Evolutionary conservation across 1,140 invertebrate species (phyloP), one percentile per base, ranked within the genome.

Genomic region (Atta cephalotes): DNA sequence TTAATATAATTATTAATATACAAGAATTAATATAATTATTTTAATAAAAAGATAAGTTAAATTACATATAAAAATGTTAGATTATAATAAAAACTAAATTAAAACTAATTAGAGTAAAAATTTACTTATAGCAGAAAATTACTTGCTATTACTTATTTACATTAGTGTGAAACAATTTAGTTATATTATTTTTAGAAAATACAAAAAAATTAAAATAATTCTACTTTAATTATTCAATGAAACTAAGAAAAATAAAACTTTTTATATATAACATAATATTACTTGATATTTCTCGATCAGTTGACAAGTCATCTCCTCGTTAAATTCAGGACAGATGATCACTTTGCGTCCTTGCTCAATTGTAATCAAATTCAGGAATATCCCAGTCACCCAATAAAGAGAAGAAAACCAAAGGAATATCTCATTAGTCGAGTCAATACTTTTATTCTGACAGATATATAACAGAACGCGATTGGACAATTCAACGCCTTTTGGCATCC

Each of bases 401-500:
- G 88, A 78, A 0, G 92, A 91, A 49, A 92, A 93, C 85, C 90
- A 89, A 21, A 93, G 0, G 6, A 74, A 28, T 1, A 70, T 14
- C 0, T 21, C 10, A 9, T 18, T 10, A 1, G 35, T 10, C 3
- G 79, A 2, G 0, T 58, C 2, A 0, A 76, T 16, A 45, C 12
- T 0, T 10, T 0, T 0, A 45, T 45, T 10, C 39, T 62, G 12
- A 0, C 39, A 4, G 3, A 65, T 6, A 4, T 65, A 0, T 0
- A 86, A 25, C 12, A 70, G 0, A 5, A 16, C 1, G 0, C 70
- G 63, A 85, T 98, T 97, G 3, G 96, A 97, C 3, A 97, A 90
- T 91, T 97, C 96, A 0, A 97, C 97, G n/a, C 97, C 97, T 93
- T 98, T 98, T 0, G 97, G 97, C 39, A 96, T 92, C 60, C 97